Base-by-base conservation (phyloP, 2,113 vertebrate species). In the Sphyrna mokarran region DNA sequence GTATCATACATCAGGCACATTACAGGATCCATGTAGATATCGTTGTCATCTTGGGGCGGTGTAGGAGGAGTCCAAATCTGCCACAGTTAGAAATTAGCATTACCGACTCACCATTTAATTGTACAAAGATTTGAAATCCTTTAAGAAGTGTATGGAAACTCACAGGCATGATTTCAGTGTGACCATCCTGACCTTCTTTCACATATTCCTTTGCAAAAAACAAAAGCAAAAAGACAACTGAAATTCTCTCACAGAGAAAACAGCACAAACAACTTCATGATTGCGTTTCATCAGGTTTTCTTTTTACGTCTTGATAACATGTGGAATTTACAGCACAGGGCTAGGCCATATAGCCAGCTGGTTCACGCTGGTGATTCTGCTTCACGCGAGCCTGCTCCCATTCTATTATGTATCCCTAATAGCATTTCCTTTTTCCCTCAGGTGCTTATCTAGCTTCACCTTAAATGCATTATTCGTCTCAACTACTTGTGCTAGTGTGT, bases 51-150 rank as follows among this genome's bases (percentile, higher is more conserved):
- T 96, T 99, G 98, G 70, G 98, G 98, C 3, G 98, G 98, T 8
- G 98, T 99, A 10, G 98, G 98, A 16, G 98, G 98, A 90, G 98
- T 99, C 98, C 98, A 99, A 95, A 99, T 97, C 98, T 99, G 96
- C 11, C 89, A 96, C 3, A 96, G 95, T 96, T 29, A 80, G 40
- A 95, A 95, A 72, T 43, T 18, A 76, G 18, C 33, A 43, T 72
- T 14, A 72, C 18, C 61, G 29, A 72, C 69, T 72, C 68, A 29
- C 11, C 9, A 9, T 37, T 40, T 72, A 95, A 95, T 61, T 72
- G 3, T 26, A 72, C 26, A 72, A 43, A 54, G 11, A 29, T 0
- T 18, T 9, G 1, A 43, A 72, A 16, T 95, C 43, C 10, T 72
- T 72, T 48, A 5, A 33, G 26, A 26, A 48, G 26, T 72, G 43